Evolutionary conservation across 2,888 invertebrate genomes (phyloP).

Genomic region (Ormyrus pomaceus): DNA sequence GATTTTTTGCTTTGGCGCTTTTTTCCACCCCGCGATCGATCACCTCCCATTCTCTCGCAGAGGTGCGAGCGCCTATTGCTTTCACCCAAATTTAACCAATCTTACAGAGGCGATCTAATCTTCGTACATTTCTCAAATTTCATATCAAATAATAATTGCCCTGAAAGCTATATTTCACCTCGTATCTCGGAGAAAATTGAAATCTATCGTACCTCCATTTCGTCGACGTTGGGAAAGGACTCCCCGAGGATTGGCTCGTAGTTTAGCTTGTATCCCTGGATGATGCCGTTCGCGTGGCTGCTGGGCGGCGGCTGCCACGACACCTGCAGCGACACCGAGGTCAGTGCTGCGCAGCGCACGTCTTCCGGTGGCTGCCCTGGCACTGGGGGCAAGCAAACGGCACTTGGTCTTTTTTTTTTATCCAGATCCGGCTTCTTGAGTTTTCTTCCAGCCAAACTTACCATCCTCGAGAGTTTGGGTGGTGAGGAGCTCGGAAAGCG

Average conservation of each 20-base stretch:
- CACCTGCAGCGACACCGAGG: conserved; percentile 86
- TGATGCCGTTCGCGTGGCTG: conserved; percentile 84
- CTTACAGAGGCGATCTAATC: too few species aligned
- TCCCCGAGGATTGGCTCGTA: conserved; percentile 83
- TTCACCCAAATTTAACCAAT: too few species aligned
- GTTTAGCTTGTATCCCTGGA: conserved; percentile 85
- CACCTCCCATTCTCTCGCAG: too few species aligned
- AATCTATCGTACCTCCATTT: conserved; percentile 69
- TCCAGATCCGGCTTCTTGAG: too few species aligned
- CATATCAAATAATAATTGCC: too few species aligned
- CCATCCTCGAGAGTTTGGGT: conserved; percentile 87
- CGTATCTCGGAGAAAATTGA: too few species aligned
- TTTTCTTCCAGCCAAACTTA: conserved; percentile 67
- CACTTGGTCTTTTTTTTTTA: background rate
- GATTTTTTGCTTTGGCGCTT: too few species aligned
- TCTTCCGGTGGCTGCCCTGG: conserved; percentile 88
- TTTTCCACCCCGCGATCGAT: too few species aligned
- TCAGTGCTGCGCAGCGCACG: conserved; percentile 84
- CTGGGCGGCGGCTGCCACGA: conserved; percentile 88
- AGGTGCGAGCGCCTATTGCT: too few species aligned
- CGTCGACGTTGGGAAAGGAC: conserved; percentile 74
- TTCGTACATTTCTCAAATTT: too few species aligned
- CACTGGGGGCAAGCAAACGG: conserved; percentile 76
- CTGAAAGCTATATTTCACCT: too few species aligned
- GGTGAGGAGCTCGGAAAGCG: conserved; percentile 82